Evolutionary conservation across 2,888 invertebrate genomes (phyloP).

Genomic region (Barypeithes pellucidus): DNA sequence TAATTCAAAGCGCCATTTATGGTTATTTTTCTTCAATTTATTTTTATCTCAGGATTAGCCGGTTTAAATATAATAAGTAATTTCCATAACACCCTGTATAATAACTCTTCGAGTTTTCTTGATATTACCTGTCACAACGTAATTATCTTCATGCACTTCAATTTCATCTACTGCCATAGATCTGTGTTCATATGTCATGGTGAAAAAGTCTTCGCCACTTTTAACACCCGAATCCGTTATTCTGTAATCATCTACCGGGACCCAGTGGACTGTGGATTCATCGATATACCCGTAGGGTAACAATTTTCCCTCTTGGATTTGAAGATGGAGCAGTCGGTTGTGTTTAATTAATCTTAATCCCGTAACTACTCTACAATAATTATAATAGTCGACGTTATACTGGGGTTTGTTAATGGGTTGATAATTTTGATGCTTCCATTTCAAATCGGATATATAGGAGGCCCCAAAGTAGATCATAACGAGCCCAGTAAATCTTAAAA

Average conservation of each 20-base stretch:
- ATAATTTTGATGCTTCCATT: too few relatives aligned
- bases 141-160: conserved; percentile 75
- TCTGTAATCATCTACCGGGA: conserved; percentile 77
- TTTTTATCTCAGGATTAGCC: too few relatives aligned
- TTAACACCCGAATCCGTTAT: conserved; percentile 73
- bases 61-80: too few relatives aligned
- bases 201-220: conserved; percentile 83
- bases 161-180: conserved; percentile 88
- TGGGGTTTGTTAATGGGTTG: too few relatives aligned
- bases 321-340: conserved; percentile 86
- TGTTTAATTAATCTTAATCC: conserved; percentile 83
- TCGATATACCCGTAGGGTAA: conserved; percentile 79
- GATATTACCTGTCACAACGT: conserved; percentile 84
- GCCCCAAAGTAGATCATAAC: too few relatives aligned
- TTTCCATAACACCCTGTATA: too few relatives aligned
- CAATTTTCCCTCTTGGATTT: conserved; percentile 83
- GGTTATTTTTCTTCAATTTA: too few relatives aligned
- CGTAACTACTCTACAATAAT: conserved; percentile 83
- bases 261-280: conserved; percentile 77
- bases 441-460: too few relatives aligned
- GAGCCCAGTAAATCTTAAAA: too few relatives aligned
- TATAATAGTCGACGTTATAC: too few relatives aligned
- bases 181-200: conserved; percentile 81
- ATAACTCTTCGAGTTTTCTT: too few relatives aligned
- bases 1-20: too few relatives aligned